Evolutionary conservation across 2,888 invertebrate genomes (phyloP), one percentile per base, ranked within the genome.

Genomic region (Aethes cnicana): DNA sequence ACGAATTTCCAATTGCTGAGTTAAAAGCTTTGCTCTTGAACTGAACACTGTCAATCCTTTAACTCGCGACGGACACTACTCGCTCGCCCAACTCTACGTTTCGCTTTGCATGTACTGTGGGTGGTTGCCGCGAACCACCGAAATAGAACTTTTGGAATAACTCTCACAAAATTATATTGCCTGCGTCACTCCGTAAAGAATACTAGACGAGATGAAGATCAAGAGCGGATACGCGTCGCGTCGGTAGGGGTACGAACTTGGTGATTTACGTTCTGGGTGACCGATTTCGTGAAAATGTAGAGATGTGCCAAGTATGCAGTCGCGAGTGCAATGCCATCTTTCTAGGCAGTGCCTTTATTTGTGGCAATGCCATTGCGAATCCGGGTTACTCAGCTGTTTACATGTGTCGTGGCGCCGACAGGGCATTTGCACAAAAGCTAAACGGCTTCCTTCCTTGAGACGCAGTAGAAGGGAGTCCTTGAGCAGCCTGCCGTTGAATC

Each of bases 101-200:
- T 71, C 74, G 74, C 61, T 80, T 77, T 75, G 75, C 74, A 69
- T 74, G 70, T 63, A 67, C 65, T 67, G 77, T 78, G 69, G 79
- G 78, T 74, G 82, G 78, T 72, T 77, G 81, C 74, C 74, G 71
- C 75, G 78, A 61, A 72, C 62, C 63, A 82, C 88, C 74, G 80
- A 87, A 89, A 89, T 88, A 89, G 88, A 87, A 76, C 81, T 84
- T 87, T 87, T 83, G 85, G 84, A 88, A 88, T 86, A 87, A 84
- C 82, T 75, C 80, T 73, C 77, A 74, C 82, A 81, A 82, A 85
- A 85, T 84, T 85, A 86, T 84, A 83, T 80, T 81, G 63, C 74
- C 77, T 81, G 80, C 88, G 88, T 88, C 88, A 87, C 78, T 69
- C 72, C 53, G 68, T 53, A 67, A 46, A 52, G 55, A 55, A 69